A percentile compares a stretch with the other conserved stretches of the same genome.
phyloP scores from a whole-genome alignment of 2,888 invertebrate genomes.

The Eucera pruinosa region DNA sequence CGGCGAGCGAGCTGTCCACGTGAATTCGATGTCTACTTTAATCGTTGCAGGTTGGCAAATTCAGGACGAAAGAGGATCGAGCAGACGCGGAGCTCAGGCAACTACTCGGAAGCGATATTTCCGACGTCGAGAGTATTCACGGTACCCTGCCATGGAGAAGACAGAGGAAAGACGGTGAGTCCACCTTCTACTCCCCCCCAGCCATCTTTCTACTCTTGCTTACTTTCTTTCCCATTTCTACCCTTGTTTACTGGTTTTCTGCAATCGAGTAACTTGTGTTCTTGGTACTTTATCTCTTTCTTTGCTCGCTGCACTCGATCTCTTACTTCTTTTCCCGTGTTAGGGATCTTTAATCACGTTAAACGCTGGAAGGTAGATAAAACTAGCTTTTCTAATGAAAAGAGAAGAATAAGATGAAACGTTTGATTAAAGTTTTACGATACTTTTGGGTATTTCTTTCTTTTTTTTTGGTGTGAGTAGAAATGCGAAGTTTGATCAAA shows the following conservation, averaged over 20 bases:
- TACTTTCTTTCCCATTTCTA: not conserved
- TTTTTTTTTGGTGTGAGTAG: too few relatives aligned
- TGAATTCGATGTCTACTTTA: constrained; percentile 26
- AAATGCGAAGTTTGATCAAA: too few relatives aligned
- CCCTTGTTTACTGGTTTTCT: not conserved
- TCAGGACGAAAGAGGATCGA: constrained; percentile 91
- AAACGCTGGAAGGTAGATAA: not conserved
- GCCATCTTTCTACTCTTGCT: not conserved
- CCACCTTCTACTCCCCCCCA: not conserved
- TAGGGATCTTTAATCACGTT: constrained; percentile 5
- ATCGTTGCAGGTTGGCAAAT: constrained; percentile 89
- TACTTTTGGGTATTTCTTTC: too few relatives aligned
- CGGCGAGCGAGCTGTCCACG: not conserved
- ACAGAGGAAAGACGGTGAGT: constrained; percentile 85
- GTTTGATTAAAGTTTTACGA: too few relatives aligned
- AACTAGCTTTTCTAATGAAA: not conserved
- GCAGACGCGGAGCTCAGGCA: constrained; percentile 92
- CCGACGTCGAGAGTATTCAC: constrained; percentile 87
- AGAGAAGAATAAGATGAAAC: too few relatives aligned
- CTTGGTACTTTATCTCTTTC: not conserved
- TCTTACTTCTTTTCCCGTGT: not conserved
- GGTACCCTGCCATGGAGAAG: constrained; percentile 88
- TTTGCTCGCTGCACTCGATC: not conserved
- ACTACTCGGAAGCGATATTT: constrained; percentile 88
- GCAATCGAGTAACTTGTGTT: not conserved